Evolutionary conservation across 2,113 vertebrate genomes (phyloP).

Genomic region (Istiophorus platypterus): DNA sequence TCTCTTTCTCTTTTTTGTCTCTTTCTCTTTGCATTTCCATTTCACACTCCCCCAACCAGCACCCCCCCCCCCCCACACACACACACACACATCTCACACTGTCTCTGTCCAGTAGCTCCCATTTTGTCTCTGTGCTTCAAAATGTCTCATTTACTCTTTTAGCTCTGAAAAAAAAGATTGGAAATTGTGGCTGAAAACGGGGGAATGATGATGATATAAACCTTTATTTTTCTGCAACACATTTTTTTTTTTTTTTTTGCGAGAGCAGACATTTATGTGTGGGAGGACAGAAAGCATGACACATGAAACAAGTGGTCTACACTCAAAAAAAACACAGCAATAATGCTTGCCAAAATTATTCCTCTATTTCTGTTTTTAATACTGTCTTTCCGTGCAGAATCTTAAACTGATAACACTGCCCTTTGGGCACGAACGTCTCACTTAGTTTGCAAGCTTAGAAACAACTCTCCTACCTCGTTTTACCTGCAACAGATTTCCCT

Average conservation of each 20-base stretch:
- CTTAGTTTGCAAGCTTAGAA: constrained; percentile 12
- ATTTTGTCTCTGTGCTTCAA: constrained; percentile 55
- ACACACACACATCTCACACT: constrained; percentile 37
- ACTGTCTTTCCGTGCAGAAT: not conserved
- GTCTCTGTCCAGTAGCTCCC: constrained; percentile 55
- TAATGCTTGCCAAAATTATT: not conserved
- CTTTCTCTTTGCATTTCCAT: constrained; percentile 44
- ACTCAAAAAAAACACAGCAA: constrained; percentile 8
- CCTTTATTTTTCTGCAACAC: constrained; percentile 7
- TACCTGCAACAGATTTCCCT: constrained; percentile 27
- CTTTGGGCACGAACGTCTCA: constrained; percentile 1
- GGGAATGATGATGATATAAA: constrained; percentile 4
- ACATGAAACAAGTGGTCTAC: constrained; percentile 11
- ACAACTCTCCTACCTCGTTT: constrained; percentile 14
- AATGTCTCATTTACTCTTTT: constrained; percentile 40
- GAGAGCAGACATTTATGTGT: constrained; percentile 8
- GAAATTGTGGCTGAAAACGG: not conserved
- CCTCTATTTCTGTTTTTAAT: constrained; percentile 12
- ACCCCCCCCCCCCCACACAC: constrained; percentile 27
- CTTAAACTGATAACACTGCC: not conserved
- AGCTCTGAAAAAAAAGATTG: constrained; percentile 30
- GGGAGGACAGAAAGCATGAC: constrained; percentile 6
- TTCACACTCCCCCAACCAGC: constrained; percentile 13
- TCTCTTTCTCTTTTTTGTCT: constrained; percentile 29
- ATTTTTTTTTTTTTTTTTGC: not conserved